Evolutionary conservation across 2,888 invertebrate species (phyloP).

Genomic region (Stenoptilia bipunctidactyla): DNA sequence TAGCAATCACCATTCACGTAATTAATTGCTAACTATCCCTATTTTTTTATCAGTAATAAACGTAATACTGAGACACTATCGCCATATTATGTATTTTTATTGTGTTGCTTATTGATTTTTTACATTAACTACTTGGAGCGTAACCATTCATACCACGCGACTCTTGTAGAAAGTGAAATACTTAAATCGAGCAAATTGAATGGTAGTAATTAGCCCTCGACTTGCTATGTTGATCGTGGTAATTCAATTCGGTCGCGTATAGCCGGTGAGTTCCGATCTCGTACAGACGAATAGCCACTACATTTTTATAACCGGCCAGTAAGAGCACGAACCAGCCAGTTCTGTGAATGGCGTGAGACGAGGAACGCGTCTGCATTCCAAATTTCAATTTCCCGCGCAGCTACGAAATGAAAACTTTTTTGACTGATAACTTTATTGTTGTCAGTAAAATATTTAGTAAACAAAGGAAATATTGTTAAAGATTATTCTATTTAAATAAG

Average conservation of each 20-base stretch:
- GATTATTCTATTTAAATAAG: no score
- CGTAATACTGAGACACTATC: no score
- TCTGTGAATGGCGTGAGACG: slow-evolving; percentile 31
- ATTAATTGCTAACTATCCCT: no score
- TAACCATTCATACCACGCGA: slow-evolving; percentile 3
- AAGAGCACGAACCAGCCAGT: no score
- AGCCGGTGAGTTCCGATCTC: slow-evolving; percentile 50
- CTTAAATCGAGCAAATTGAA: slow-evolving; percentile 29
- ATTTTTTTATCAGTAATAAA: no score
- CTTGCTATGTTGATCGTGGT: slow-evolving; percentile 31
- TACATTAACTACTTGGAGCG: no score
- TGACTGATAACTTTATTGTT: no score
- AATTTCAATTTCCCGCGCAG: slow-evolving; percentile 19
- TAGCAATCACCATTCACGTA: no score
- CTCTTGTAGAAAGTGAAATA: slow-evolving; percentile 42
- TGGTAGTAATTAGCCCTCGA: slow-evolving; percentile 22
- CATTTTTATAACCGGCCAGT: slow-evolving; percentile 42
- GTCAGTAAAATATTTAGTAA: no score
- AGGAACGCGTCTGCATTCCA: slow-evolving; percentile 25
- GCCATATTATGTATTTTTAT: no score
- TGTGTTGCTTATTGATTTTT: no score
- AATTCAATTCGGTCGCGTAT: slow-evolving; percentile 50
- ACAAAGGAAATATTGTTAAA: no score
- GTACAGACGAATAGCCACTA: slow-evolving; percentile 20
- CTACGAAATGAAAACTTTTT: background rate